A percentile compares a stretch with the other conserved stretches of the same genome.
phyloP scores from a whole-genome alignment of 2,797 vertebrate genomes.

The Catharus ustulatus region DNA sequence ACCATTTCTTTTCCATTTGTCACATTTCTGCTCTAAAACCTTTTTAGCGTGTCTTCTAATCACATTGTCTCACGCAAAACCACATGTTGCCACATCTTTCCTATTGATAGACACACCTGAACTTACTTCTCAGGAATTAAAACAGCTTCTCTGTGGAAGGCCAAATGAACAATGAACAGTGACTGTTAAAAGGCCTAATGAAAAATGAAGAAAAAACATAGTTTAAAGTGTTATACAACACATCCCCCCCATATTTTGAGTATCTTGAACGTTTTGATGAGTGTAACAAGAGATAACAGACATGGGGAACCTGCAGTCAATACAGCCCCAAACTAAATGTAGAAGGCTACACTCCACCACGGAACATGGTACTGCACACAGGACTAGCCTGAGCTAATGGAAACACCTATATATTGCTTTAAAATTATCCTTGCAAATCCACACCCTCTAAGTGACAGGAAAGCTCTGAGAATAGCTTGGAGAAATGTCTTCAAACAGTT shows the following conservation, averaged over 20 bases:
- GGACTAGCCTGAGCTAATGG: background rate
- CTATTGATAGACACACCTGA: background rate
- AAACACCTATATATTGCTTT: background rate
- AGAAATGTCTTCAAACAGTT: background rate
- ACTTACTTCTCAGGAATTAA: background rate
- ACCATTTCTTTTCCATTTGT: background rate
- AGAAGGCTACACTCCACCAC: background rate
- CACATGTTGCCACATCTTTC: background rate
- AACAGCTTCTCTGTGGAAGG: background rate
- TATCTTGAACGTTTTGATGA: background rate
- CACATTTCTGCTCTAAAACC: background rate
- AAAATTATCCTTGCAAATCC: background rate
- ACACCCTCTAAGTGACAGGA: background rate
- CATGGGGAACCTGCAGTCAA: background rate
- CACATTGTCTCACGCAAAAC: background rate
- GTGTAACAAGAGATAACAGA: background rate
- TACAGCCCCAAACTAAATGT: background rate
- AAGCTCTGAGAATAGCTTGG: background rate
- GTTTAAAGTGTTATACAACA: background rate
- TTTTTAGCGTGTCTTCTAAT: background rate
- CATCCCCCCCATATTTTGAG: background rate
- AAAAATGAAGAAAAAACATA: background rate
- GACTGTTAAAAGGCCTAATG: background rate
- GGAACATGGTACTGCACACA: fast-evolving
- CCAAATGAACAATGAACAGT: background rate